Evolutionary conservation across 2,113 vertebrate species (phyloP), one percentile per base, ranked within the genome.

Genomic region (Onychostruthus taczanowskii): DNA sequence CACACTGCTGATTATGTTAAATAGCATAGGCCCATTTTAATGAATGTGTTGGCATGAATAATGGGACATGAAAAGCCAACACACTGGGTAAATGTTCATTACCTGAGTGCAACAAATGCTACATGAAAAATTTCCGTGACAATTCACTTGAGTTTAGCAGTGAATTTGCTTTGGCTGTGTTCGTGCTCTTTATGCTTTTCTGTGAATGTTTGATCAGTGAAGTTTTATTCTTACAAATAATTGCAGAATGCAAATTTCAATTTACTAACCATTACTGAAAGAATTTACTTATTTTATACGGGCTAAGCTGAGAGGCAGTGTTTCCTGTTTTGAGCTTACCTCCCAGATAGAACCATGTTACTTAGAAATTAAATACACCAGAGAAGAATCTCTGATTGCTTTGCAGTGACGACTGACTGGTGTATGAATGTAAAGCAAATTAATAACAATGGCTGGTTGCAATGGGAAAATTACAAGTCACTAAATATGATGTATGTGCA

Each of bases 81-180:
- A 7, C 56, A 44, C 47, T 77, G 88, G 85, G 88, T 96, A 94
- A 96, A 88, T 50, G 87, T 91, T 96, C 83, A 49, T 91, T 96
- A 94, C 93, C 88, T 93, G 93, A 93, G 44, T 70, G 92, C 90
- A 92, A 87, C 92, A 95, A 95, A 94, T 92, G 47, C 79, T 94
- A 69, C 64, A 70, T 6, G 23, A 82, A 94, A 67, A 91, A 92
- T 96, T 86, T 90, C 79, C 55, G 59, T 56, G 30, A 66, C 43
- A 21, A 16, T 76, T 75, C 74, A 35, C 66, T 80, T 41, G 66
- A 93, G 44, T 70, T 90, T 82, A 95, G 67, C 79, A 75, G 59
- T 28, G 79, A 90, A 89, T 94, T 90, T 91, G 84, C 85, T 89
- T 59, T 96, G 77, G 47, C 75, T 94, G 1, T 61, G 44, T 75